A percentile compares a stretch with the other conserved stretches of the same genome.
Conservation (phyloP, 2,888 invertebrate genomes). For the Drosophila emarginata region DNA sequence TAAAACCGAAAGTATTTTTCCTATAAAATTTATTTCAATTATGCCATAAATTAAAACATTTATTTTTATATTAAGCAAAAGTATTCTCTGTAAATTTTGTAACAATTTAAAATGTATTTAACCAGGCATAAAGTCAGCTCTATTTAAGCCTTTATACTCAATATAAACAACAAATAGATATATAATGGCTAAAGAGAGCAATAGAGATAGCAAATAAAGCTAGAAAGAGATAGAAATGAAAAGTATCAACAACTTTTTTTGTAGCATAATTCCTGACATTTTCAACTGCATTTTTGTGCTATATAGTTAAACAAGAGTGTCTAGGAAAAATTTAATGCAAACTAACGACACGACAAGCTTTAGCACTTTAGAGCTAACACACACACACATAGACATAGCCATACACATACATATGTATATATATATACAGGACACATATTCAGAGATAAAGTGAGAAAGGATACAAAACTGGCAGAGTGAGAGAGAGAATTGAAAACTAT, state of each 20-base stretch:
- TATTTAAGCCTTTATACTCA: neutral
- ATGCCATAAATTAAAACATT: too few relatives aligned
- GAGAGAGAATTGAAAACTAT: slow-evolving; percentile 37
- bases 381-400: neutral
- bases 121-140: neutral
- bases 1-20: too few relatives aligned
- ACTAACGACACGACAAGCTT: slow-evolving; percentile 48
- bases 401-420: neutral
- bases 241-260: slow-evolving; percentile 8
- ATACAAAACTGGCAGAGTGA: neutral
- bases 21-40: too few relatives aligned
- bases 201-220: neutral
- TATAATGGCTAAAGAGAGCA: too few relatives aligned
- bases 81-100: too few relatives aligned
- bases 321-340: slow-evolving; percentile 44
- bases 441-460: neutral
- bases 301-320: slow-evolving; percentile 24
- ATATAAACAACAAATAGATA: neutral
- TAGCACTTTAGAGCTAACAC: slow-evolving; percentile 35
- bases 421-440: neutral
- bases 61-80: too few relatives aligned
- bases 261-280: slow-evolving; percentile 37
- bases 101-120: neutral
- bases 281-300: slow-evolving; percentile 16
- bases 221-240: neutral